phyloP scores from a whole-genome alignment of 2,797 vertebrate species.

The Oreochromis grahami region DNA sequence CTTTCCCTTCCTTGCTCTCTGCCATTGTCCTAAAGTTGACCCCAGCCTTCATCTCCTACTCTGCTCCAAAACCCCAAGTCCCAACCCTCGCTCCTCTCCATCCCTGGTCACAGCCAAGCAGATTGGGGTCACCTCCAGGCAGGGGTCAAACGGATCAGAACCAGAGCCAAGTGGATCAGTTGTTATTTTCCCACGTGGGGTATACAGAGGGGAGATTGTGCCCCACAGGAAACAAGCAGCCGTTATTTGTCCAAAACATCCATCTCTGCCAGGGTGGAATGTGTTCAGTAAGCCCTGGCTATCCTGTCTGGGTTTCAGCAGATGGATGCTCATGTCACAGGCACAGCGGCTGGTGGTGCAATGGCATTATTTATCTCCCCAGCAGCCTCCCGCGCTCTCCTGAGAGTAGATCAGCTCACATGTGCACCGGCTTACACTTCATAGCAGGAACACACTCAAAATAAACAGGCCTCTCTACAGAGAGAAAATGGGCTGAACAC shows the following conservation, averaged over 20 bases:
- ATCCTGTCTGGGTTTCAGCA: constrained; percentile 34
- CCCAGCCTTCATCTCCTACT: background rate
- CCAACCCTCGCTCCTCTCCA: background rate
- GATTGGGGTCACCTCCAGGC: constrained; percentile 51
- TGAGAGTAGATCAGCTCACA: constrained; percentile 22
- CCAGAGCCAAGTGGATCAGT: constrained; percentile 52
- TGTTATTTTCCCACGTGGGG: no score
- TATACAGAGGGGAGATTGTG: no score
- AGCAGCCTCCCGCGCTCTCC: constrained; percentile 24
- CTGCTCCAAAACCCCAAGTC: background rate
- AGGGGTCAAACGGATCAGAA: constrained; percentile 51
- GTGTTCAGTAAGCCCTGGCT: constrained; percentile 33
- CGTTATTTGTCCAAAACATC: no score
- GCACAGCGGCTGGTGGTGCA: constrained; percentile 43
- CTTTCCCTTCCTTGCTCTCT: background rate
- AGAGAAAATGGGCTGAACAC: background rate
- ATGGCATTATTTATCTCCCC: constrained; percentile 49
- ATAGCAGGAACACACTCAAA: constrained; percentile 24
- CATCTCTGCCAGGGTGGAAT: constrained; percentile 38
- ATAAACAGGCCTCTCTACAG: constrained; percentile 1
- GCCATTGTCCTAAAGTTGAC: background rate
- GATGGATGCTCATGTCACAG: constrained; percentile 43
- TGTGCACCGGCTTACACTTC: constrained; percentile 25
- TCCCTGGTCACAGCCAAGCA: background rate
- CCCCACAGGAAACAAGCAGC: no score